phyloP scores from a whole-genome alignment of 2,113 vertebrate species.

The Axis porcinus region DNA sequence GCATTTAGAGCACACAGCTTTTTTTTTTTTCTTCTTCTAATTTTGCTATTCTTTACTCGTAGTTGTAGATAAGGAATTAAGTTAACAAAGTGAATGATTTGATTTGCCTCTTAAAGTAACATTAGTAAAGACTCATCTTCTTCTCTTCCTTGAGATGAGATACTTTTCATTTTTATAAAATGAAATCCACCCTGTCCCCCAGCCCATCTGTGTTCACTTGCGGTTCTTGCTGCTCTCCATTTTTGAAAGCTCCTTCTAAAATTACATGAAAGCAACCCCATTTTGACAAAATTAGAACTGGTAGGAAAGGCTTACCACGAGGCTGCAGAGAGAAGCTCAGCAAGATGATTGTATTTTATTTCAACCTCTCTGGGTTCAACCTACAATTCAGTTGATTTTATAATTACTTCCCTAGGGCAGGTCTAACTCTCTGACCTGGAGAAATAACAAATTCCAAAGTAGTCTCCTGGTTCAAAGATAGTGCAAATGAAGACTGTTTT shows the following conservation, averaged over 20 bases:
- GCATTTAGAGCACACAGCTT: background rate
- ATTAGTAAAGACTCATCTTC: background rate
- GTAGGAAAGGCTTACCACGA: constrained; percentile 20
- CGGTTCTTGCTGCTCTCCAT: background rate
- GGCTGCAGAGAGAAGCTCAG: background rate
- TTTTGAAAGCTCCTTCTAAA: constrained; percentile 53
- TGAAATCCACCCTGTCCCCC: background rate
- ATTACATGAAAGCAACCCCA: constrained; percentile 50
- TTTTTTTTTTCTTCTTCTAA: background rate
- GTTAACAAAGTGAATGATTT: constrained; percentile 7
- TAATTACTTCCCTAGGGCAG: constrained; percentile 23
- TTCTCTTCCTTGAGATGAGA: constrained; percentile 8
- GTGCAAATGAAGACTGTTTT: background rate
- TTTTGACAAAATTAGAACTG: constrained; percentile 56
- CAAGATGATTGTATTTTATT: constrained; percentile 1
- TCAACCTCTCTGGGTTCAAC: background rate
- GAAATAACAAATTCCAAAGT: background rate
- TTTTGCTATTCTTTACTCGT: background rate
- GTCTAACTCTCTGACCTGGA: background rate
- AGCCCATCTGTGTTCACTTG: constrained; percentile 15
- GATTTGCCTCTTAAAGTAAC: background rate
- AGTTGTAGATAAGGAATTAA: background rate
- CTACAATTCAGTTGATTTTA: background rate
- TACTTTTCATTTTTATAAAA: constrained; percentile 12
- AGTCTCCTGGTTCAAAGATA: background rate